A percentile compares a stretch with the other conserved stretches of the same genome.
phyloP scores from a whole-genome alignment of 37 sponge, comb jelly and placozoan genomes.

The Bolinopsis microptera region DNA sequence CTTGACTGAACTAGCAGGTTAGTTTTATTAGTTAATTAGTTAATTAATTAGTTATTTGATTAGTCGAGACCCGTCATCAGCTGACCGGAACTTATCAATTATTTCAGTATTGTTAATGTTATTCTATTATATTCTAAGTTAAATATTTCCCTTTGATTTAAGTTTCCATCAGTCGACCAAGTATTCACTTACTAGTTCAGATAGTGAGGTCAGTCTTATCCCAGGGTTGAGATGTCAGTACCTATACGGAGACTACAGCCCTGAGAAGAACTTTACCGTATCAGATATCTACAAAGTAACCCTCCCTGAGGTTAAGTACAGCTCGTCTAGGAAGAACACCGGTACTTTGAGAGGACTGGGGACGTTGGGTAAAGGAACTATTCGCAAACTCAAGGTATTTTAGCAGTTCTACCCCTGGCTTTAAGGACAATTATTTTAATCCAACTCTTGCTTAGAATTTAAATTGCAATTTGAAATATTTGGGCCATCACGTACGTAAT shows the following conservation, averaged over 20 bases:
- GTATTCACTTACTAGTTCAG: too few species aligned
- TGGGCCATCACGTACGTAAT: too few species aligned
- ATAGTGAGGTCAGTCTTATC: too few species aligned
- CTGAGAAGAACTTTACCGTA: slow-evolving; percentile 28
- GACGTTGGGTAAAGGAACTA: slow-evolving; percentile 50
- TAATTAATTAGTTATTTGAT: neutral
- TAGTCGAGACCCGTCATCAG: too few species aligned
- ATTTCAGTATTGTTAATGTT: neutral
- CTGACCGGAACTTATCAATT: too few species aligned
- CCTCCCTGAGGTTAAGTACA: slow-evolving; percentile 19
- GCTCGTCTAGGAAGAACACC: neutral
- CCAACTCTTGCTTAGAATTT: too few species aligned
- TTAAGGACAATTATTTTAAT: too few species aligned
- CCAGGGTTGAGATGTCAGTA: slow-evolving; percentile 60
- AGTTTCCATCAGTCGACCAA: neutral
- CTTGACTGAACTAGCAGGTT: slow-evolving; percentile 48
- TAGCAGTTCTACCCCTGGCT: too few species aligned
- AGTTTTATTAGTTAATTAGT: too few species aligned
- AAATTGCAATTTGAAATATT: too few species aligned
- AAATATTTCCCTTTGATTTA: too few species aligned
- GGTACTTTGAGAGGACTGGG: slow-evolving; percentile 43
- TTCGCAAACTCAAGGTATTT: slow-evolving; percentile 57
- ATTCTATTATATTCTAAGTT: too few species aligned
- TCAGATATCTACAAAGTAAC: slow-evolving; percentile 32
- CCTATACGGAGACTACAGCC: slow-evolving; percentile 46